Conservation (phyloP, 1,140 invertebrate genomes). For the Vanessa tameamea region DNA sequence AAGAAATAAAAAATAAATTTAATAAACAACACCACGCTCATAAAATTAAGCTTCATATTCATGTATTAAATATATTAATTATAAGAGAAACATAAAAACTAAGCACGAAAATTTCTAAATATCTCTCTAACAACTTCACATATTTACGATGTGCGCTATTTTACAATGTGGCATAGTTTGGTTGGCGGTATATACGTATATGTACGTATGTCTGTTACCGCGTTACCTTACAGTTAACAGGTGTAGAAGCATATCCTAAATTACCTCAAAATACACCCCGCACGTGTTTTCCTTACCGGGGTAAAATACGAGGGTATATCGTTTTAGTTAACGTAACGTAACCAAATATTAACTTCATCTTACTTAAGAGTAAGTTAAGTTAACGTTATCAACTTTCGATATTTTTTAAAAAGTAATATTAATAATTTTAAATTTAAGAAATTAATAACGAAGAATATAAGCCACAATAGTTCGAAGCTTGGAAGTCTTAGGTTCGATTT, state of each 20-base stretch:
- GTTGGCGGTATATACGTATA: neutral
- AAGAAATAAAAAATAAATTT: too few relatives aligned
- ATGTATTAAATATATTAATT: too few relatives aligned
- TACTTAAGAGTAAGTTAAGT: too few relatives aligned
- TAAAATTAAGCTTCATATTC: too few relatives aligned
- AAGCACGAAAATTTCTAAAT: conserved; percentile 3
- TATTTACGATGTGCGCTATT: neutral
- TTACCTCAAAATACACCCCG: conserved; percentile 8
- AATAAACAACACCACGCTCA: too few relatives aligned
- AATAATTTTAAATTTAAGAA: too few relatives aligned
- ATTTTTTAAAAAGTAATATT: too few relatives aligned
- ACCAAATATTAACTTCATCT: too few relatives aligned
- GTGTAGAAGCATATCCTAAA: neutral
- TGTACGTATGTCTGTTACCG: neutral
- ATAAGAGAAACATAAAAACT: neutral
- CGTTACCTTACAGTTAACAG: conserved; percentile 5
- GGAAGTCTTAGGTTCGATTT: too few relatives aligned
- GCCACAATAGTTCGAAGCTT: too few relatives aligned
- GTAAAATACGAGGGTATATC: neutral
- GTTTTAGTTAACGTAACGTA: neutral
- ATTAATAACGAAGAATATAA: too few relatives aligned
- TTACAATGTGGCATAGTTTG: neutral
- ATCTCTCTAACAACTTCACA: neutral
- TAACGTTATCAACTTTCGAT: too few relatives aligned
- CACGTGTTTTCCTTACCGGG: conserved; percentile 2